Base-by-base conservation (phyloP, 2,888 invertebrate species). In the Drosophila limbata region DNA sequence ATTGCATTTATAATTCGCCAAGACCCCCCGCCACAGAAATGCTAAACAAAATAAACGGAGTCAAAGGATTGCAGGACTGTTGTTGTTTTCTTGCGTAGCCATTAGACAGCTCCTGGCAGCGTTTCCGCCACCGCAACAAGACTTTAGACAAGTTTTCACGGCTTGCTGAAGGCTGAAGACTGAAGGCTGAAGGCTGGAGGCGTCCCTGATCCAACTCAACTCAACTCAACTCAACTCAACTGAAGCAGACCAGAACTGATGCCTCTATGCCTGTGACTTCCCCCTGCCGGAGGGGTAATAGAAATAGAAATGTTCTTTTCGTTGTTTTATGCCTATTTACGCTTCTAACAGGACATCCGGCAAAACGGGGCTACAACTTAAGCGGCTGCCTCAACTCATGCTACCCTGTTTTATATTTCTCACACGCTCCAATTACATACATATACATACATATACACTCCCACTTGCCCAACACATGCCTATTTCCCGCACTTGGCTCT, bases 341-440 rank as follows among this genome's bases (percentile, higher is more conserved):
- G 85, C 85, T 86, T 82, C 88, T 71, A 87, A 89, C 89, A 88
- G 85, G 89, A 84, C 79, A 75, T 82, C 84, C 81, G 90, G 85
- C 73, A 74, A 81, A 82, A 75, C 79, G 79, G 78, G 79, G 84
- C 82, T 73, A 77, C 78, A 74, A 76, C 89, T 73, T 73, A 80
- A 80, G 85, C 77, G 77, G 69, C 77, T 71, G 37, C 69, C 69
- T 47, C 44, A 28, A 60, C 67, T 67, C 70, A 52, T 67, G 56
- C 69, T 63, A 35, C 65, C 39, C 69, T 75, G 72, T 77, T 87
- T 86, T 75, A 87, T 90, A 91, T 91, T 91, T 91, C 91, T 91
- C 91, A 91, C 91, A 91, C 91, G 91, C 90, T 90, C 91, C 91
- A 91, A 91, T 91, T 91, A 91, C 89, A 89, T 81, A 82, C 11